phyloP scores from a whole-genome alignment of 2,888 invertebrate genomes.

The Acanthosoma haemorrhoidale region DNA sequence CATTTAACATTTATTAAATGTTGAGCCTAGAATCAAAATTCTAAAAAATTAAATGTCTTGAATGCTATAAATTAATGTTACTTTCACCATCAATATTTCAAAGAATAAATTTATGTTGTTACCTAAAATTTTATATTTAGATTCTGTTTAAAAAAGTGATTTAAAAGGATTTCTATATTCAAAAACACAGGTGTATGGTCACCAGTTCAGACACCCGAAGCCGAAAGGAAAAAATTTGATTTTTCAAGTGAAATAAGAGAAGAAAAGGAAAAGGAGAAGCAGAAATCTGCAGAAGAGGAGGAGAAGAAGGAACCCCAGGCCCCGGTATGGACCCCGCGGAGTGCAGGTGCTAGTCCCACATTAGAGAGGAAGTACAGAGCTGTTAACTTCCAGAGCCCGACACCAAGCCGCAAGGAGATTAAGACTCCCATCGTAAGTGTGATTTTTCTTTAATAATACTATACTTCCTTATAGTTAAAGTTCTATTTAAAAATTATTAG shows the following conservation, averaged over 20 bases:
- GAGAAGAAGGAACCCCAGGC: slow-evolving; percentile 52
- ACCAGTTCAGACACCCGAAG: slow-evolving; percentile 53
- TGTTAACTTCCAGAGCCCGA: slow-evolving; percentile 67
- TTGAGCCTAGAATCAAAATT: too few relatives aligned
- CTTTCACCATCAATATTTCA: too few relatives aligned
- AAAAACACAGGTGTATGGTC: slow-evolving; percentile 56
- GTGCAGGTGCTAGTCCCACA: slow-evolving; percentile 65
- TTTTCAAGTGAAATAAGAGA: slow-evolving; percentile 41
- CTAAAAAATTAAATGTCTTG: too few relatives aligned
- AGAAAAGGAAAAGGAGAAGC: slow-evolving; percentile 28
- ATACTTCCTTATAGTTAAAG: too few relatives aligned
- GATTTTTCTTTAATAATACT: too few relatives aligned
- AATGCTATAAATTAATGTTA: too few relatives aligned
- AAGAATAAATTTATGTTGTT: too few relatives aligned
- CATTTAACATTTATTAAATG: too few relatives aligned
- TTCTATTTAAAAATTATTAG: too few relatives aligned
- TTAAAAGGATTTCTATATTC: too few relatives aligned
- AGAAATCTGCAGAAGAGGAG: slow-evolving; percentile 6
- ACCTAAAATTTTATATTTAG: too few relatives aligned
- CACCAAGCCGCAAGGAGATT: slow-evolving; percentile 52
- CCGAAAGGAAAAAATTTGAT: slow-evolving; percentile 49
- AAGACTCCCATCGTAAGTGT: slow-evolving; percentile 47
- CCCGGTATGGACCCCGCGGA: slow-evolving; percentile 73
- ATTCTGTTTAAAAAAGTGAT: too few relatives aligned
- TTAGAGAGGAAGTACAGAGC: slow-evolving; percentile 73